These are phyloP conservation scores for Zootoca vivipara DNA, from an alignment of 2,113 vertebrate genomes.

Conservation along the genomic window DNA sequence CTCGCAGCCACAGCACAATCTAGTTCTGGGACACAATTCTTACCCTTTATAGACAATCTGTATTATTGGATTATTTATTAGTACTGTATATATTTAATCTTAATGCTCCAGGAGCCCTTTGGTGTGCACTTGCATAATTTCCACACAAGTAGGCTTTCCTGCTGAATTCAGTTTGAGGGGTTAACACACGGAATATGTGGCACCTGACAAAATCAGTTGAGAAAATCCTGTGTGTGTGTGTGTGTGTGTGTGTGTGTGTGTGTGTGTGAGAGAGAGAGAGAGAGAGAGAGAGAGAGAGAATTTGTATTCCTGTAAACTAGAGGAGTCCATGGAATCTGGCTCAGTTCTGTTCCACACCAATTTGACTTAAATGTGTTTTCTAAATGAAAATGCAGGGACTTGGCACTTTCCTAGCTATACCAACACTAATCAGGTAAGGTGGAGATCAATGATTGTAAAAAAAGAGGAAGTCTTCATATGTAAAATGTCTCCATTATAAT, in stretches of 20 bases:
- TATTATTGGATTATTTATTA: background rate
- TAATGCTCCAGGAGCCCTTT: background rate
- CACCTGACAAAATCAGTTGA: background rate
- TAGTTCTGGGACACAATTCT: background rate
- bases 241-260: background rate
- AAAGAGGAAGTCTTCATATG: background rate
- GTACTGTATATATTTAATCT: background rate
- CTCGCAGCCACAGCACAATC: background rate
- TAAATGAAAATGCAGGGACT: background rate
- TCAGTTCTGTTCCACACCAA: background rate
- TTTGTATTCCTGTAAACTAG: background rate
- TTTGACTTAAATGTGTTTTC: background rate
- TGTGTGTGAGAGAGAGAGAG: background rate
- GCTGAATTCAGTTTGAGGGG: background rate
- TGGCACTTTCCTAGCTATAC: background rate
- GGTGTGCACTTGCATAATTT: background rate
- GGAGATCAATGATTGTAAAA: background rate
- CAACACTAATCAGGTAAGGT: background rate
- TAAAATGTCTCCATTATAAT: background rate
- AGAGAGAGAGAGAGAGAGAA: no score
- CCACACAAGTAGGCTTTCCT: background rate
- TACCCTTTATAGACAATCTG: background rate
- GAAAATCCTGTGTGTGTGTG: background rate
- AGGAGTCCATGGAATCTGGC: background rate
- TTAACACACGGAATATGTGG: no score